Base-by-base conservation (phyloP, 2,888 invertebrate species). In the Athalia rosae region DNA sequence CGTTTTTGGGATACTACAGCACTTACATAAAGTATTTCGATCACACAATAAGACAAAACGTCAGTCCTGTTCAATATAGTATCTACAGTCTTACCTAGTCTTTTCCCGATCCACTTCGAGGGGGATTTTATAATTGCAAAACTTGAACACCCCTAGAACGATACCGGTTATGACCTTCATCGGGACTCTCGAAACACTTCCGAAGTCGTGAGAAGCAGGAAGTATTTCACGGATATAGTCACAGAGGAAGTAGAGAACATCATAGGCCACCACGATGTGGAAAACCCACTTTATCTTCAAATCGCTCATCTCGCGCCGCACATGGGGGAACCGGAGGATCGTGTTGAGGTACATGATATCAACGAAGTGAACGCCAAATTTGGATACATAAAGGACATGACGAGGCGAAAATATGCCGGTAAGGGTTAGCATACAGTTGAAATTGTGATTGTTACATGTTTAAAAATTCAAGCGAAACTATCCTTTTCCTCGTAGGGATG, bases 1-100 rank as follows among this genome's bases (percentile, higher is more conserved):
- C 93, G 4, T 96, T 97, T 87, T 95, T 93, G 86, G 98, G 98
- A 1, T 97, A 96, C 87, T 95, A 95, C 92, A 94, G 94, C 79
- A 97, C 96, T 2, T 94, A 92, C 81, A 93, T 96, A 78, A 95
- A 96, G 87, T 98, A 98, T 86, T 96, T 93, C 85, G 94, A 94
- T 83, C 93, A 94, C 79, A 92, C 92, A 1, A 87, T 92, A 1
- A 84, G 87, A 15, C 90, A 91, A 85, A 86, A 88, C 64, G 89
- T 87, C 79, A 83, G 89, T 81, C 83, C 48, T 41, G 41, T 3
- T 86, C 85, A 66, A 84, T 45, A 83, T 82, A 48, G 15, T 6
- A 47, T 7, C 4, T 45, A 9, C 9, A 45, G 61, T 7, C 56
- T 62, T 4, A 8, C 43, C 79, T 80, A 79, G 47, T 53, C 41